These are phyloP conservation scores for Gryon sp. DNA, from an alignment of 1,140 invertebrate genomes.

Conservation along the genomic window DNA sequence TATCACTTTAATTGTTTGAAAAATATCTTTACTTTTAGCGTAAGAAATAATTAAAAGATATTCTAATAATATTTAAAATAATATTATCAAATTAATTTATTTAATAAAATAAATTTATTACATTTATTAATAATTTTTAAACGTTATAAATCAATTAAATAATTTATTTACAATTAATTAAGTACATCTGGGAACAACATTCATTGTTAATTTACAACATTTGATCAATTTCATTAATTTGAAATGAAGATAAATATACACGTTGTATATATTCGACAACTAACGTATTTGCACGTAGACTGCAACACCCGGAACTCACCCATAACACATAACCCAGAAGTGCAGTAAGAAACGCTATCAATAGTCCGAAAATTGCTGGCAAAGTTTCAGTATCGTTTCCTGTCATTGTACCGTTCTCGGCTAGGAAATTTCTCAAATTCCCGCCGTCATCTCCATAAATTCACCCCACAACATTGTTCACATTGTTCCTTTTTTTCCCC, in stretches of 20 bases:
- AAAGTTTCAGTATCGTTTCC: slow-evolving; percentile 69
- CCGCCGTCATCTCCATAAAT: slow-evolving; percentile 13
- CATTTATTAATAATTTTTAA: too few relatives aligned
- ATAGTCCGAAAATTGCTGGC: slow-evolving; percentile 74
- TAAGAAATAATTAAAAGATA: too few relatives aligned
- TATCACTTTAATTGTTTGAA: too few relatives aligned
- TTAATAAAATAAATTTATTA: too few relatives aligned
- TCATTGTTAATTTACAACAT: neutral
- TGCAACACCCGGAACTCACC: slow-evolving; percentile 69
- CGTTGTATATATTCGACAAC: too few relatives aligned
- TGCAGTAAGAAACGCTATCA: slow-evolving; percentile 75
- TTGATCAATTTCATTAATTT: neutral
- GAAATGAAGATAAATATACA: neutral
- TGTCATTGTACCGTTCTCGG: slow-evolving; percentile 41
- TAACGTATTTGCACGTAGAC: slow-evolving; percentile 3
- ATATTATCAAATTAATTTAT: too few relatives aligned
- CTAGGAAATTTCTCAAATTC: slow-evolving; percentile 33
- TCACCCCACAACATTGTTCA: slow-evolving; percentile 15
- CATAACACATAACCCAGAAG: slow-evolving; percentile 75
- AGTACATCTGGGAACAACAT: too few relatives aligned
- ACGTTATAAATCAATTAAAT: too few relatives aligned
- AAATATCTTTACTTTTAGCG: too few relatives aligned
- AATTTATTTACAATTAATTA: too few relatives aligned
- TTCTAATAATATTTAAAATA: too few relatives aligned
- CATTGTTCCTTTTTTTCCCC: neutral